Percentiles rank a stretch among this genome's conserved stretches.
phyloP scores from a whole-genome alignment of 2,888 invertebrate genomes.

The Sphecodes monilicornis region DNA sequence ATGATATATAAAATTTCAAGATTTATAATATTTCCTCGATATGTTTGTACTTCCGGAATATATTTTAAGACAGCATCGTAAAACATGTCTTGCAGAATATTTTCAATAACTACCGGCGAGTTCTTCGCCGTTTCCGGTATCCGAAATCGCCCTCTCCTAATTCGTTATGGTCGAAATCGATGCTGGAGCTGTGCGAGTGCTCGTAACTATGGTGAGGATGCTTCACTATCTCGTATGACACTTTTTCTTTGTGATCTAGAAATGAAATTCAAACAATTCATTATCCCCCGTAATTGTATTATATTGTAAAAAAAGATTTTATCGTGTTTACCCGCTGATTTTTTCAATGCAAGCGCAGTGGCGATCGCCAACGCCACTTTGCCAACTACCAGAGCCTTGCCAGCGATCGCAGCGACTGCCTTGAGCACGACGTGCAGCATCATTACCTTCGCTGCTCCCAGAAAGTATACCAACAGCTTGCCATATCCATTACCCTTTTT shows the following conservation, averaged over 20 bases:
- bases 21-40: neutral
- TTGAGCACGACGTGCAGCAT: constrained; percentile 92
- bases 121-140: constrained; percentile 56
- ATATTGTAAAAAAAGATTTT: neutral
- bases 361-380: constrained; percentile 93
- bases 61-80: neutral
- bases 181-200: constrained; percentile 90
- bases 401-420: constrained; percentile 91
- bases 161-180: constrained; percentile 87
- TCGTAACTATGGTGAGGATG: constrained; percentile 93
- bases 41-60: constrained; percentile 18
- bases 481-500: constrained; percentile 88
- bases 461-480: constrained; percentile 89
- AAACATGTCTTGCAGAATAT: neutral
- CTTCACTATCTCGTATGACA: constrained; percentile 94
- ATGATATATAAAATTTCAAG: neutral
- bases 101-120: neutral
- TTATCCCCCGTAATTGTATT: neutral
- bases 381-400: constrained; percentile 93
- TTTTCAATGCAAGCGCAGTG: constrained; percentile 93
- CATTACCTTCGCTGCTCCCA: constrained; percentile 91
- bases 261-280: neutral
- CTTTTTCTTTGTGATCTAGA: constrained; percentile 89
- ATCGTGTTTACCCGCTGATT: constrained; percentile 83
- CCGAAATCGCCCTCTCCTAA: constrained; percentile 43